A percentile compares a stretch with the other conserved stretches of the same genome.
Conservation (phyloP, 2,797 vertebrate species). For the Thunnus albacares region DNA sequence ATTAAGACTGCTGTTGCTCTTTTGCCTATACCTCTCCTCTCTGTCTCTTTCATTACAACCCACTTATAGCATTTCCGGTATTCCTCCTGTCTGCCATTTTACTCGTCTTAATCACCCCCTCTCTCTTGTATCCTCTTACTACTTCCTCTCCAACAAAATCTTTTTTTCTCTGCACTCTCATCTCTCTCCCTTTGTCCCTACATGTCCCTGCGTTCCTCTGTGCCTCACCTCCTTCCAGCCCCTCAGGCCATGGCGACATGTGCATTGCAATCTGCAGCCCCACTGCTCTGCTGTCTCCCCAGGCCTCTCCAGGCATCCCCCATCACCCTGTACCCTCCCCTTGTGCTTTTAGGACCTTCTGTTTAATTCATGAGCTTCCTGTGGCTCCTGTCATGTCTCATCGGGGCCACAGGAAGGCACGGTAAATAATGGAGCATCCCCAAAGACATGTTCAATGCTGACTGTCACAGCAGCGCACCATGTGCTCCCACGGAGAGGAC, state of each 20-base stretch:
- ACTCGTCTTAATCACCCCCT: conserved; percentile 11
- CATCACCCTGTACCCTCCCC: conserved; percentile 72
- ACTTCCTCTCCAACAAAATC: conserved; percentile 14
- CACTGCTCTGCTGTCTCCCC: conserved; percentile 62
- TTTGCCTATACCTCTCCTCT: conserved; percentile 16
- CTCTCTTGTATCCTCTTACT: conserved; percentile 5
- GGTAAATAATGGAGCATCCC: conserved; percentile 89
- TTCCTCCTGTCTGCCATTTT: conserved; percentile 3
- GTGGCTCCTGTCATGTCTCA: conserved; percentile 85
- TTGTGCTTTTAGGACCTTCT: conserved; percentile 84
- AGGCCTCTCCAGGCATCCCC: conserved; percentile 69
- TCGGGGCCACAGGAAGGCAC: conserved; percentile 82
- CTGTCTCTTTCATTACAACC: conserved; percentile 10
- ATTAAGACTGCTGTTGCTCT: conserved; percentile 46
- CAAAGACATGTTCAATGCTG: conserved; percentile 74
- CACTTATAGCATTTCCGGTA: not conserved
- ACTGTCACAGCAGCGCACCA: conserved; percentile 68
- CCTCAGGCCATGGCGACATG: conserved; percentile 59
- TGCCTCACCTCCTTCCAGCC: conserved; percentile 53
- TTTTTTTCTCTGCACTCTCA: conserved; percentile 25
- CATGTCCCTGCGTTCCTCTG: conserved; percentile 42
- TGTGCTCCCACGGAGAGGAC: conserved; percentile 54
- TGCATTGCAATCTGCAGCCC: conserved; percentile 74
- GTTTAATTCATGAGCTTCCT: conserved; percentile 89
- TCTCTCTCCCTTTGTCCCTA: conserved; percentile 39